Percentiles rank a stretch among this genome's conserved stretches.
Conservation (phyloP, 2,113 vertebrate genomes). For the Jacana jacana region DNA sequence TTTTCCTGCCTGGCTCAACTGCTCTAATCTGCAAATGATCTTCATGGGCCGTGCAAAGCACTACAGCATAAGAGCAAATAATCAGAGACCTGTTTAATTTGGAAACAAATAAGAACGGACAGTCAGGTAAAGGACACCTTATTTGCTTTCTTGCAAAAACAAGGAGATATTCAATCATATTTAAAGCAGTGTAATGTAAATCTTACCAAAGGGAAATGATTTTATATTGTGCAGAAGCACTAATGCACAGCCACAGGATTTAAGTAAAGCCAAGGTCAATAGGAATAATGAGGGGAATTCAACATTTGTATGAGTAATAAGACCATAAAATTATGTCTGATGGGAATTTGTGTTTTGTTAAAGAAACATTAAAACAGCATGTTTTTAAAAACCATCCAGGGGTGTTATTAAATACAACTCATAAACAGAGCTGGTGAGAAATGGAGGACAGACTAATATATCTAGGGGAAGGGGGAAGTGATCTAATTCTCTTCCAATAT, state of each 20-base stretch:
- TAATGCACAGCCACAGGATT: slow-evolving; percentile 53
- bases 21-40: background rate
- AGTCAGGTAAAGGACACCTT: slow-evolving; percentile 38
- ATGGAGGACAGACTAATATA: background rate
- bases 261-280: slow-evolving; percentile 65
- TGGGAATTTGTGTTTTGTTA: slow-evolving; percentile 48
- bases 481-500: background rate
- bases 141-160: slow-evolving; percentile 32
- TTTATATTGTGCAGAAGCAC: slow-evolving; percentile 53
- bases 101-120: background rate
- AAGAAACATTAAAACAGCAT: slow-evolving; percentile 40
- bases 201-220: slow-evolving; percentile 41
- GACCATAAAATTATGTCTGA: slow-evolving; percentile 51
- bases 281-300: slow-evolving; percentile 58
- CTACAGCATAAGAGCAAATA: background rate
- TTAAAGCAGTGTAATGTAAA: slow-evolving; percentile 28
- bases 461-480: background rate
- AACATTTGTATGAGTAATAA: slow-evolving; percentile 51
- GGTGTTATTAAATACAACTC: slow-evolving; percentile 6
- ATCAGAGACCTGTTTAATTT: slow-evolving; percentile 2
- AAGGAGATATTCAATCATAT: slow-evolving; percentile 43
- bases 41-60: background rate
- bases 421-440: background rate
- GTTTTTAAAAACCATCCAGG: slow-evolving; percentile 23
- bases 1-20: background rate